Base-by-base conservation (phyloP, 1,140 invertebrate genomes). In the Drosophila guanche region DNA sequence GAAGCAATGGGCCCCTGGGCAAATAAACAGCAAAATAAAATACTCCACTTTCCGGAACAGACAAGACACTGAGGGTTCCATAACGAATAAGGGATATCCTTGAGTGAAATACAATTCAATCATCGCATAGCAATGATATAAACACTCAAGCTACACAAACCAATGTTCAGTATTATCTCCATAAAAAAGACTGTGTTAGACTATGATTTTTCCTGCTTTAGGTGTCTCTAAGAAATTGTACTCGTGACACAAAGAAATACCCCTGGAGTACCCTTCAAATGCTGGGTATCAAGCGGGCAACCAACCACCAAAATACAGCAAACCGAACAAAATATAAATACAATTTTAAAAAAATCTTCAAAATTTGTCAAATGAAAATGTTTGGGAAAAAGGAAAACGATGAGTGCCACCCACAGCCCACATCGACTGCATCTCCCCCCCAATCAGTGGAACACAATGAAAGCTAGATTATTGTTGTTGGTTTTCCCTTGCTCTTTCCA, bases 291-390 rank as follows among this genome's bases (percentile, higher is more conserved):
- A 10, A 33, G 3, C 33, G 10, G 10, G 41, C 45, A 69, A 76
- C 55, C 71, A 85, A 72, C 70, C 66, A 76, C 56, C 50, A 20
- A 65, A 63, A 23, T 22, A 51, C 51, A 16, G 55, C 16, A 22
- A n/a, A 5, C 14, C 33, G n/a, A 14, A 40, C 10, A 2, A 79
- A 22, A 76, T 47, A 55, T 27, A 46, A 25, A 60, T 20, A 20
- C 16, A 20, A 20, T 20, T 20, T 20, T 20, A 57, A 57, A 27
- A 53, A 80, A 77, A 76, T 76, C 74, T 57, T 57, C 46, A 51
- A 79, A 84, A 84, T 83, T 84, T 85, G 76, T 85, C 80, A 84
- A 85, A 85, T 85, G 76, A 79, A 84, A 84, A 85, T 84, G 85
- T 84, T 84, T 84, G 66, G 47, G 23, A 58, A 14, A 55, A 27